Evolutionary conservation across 2,888 invertebrate genomes (phyloP), one percentile per base, ranked within the genome.

Genomic region (Microctonus hyperodae): DNA sequence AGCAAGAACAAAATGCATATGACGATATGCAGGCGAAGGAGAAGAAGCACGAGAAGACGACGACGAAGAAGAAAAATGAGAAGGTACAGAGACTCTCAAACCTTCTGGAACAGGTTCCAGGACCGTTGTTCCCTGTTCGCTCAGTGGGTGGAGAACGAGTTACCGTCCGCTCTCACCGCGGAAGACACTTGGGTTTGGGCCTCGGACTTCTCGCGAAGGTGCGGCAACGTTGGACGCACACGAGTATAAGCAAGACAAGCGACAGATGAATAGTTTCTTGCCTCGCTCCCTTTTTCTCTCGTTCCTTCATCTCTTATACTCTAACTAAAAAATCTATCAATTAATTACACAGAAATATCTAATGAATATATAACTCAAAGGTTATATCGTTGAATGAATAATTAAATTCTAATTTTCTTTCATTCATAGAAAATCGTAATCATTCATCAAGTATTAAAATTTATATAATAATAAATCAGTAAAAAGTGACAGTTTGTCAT

Each of bases 91-190:
- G 77, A 77, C 76, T 78, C 76, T 78, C 77, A 79, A 78, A 78
- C 74, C 75, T 75, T 78, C 73, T 73, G 78, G 75, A 79, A 78
- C 78, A 78, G 79, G 78, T 79, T 78, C 77, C 76, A 73, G 75
- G 72, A 76, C 75, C 76, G 79, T 78, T 79, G 78, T 73, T 75
- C 73, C 75, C 74, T 73, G 75, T 70, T 72, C 74, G 65, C 66
- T 73, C 74, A 72, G 79, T 78, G 78, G 79, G 79, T 79, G 79
- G 79, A 79, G 78, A 78, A 77, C 78, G 78, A 75, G 77, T 78
- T 77, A 76, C 78, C 75, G 76, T 72, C 74, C 74, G 73, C 56
- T 61, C n/a, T 44, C 31, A 55, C 66, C 62, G 67, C 72, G 76
- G 76, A 79, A 79, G 75, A 79, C 78, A 79, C 77, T 78, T 78